Conservation (phyloP, 2,797 vertebrate species). For the Corythornis leucogaster region DNA sequence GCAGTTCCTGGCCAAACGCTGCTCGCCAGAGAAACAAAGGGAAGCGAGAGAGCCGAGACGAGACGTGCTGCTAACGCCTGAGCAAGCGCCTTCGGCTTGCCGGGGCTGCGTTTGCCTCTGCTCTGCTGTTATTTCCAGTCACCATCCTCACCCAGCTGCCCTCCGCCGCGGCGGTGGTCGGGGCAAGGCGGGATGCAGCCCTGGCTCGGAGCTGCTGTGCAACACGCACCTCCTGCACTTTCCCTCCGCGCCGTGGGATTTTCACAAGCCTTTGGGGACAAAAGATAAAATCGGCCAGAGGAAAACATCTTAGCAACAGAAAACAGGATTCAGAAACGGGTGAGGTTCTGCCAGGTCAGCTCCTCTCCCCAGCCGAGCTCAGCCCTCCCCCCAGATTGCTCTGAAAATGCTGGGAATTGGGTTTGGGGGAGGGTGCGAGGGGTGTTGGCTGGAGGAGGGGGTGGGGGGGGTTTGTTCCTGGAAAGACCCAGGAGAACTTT, state of each 20-base stretch:
- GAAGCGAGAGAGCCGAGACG: neutral
- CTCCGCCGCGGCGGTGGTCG: accelerated
- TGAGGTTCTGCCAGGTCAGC: neutral
- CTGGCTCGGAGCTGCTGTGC: neutral
- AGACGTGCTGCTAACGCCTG: neutral
- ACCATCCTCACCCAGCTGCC: neutral
- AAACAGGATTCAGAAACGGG: neutral
- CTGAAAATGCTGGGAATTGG: neutral
- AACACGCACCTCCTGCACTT: accelerated
- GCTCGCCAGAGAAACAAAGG: conserved; percentile 29
- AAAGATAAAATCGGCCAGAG: neutral
- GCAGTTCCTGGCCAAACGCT: neutral
- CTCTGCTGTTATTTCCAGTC: neutral
- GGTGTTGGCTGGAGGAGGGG: neutral
- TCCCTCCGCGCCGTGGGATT: neutral
- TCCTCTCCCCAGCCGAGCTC: neutral
- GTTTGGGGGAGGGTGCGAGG: neutral
- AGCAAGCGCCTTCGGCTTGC: neutral
- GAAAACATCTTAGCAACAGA: neutral
- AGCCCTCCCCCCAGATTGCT: accelerated
- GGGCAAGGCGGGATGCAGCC: neutral
- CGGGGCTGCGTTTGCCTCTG: neutral
- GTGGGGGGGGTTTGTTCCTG: neutral
- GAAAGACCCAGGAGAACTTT: conserved; percentile 39
- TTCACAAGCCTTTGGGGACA: neutral